Conservation (phyloP, 2,888 invertebrate species). For the Plusia festucae region DNA sequence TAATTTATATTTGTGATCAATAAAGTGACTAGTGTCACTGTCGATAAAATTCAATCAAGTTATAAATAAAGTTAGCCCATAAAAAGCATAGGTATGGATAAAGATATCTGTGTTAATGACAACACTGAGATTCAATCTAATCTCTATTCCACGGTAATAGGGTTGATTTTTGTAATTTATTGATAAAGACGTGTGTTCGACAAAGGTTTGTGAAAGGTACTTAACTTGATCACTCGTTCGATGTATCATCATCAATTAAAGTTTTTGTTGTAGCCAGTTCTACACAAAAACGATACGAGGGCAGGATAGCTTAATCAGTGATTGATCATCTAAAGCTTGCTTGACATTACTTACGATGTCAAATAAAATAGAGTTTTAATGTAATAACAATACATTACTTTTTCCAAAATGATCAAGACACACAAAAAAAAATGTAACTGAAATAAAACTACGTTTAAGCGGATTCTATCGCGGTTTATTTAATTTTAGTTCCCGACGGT, state of each 20-base stretch:
- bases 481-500: no score
- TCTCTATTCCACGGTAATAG: not conserved
- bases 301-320: conserved; percentile 11
- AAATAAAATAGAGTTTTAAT: no score
- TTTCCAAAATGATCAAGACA: no score
- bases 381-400: no score
- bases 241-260: conserved; percentile 39
- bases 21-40: not conserved
- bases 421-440: no score
- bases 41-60: not conserved
- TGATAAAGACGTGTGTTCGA: not conserved
- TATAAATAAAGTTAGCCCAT: no score
- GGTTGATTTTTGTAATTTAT: not conserved
- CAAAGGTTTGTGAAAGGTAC: not conserved
- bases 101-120: not conserved
- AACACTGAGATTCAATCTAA: not conserved
- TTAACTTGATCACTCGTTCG: conserved; percentile 20
- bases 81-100: no score
- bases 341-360: no score
- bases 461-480: no score
- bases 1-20: not conserved
- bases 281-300: conserved; percentile 16
- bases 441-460: no score
- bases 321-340: conserved; percentile 23
- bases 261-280: conserved; percentile 26